Conservation (phyloP, 2,797 vertebrate genomes). For the Lepilemur ruficaudatus region DNA sequence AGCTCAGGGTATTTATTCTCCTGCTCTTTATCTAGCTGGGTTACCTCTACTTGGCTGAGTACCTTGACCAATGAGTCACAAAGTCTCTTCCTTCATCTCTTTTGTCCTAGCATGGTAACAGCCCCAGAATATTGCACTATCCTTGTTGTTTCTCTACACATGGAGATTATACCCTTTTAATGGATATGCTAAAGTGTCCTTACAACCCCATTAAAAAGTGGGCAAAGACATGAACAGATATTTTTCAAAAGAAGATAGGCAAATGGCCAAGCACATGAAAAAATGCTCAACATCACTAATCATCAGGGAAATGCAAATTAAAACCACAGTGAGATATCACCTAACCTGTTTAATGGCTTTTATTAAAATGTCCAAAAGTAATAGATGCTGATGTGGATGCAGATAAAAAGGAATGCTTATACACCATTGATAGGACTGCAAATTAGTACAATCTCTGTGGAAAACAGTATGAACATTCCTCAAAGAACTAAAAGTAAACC, state of each 20-base stretch:
- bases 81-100: neutral
- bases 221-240: too few species aligned
- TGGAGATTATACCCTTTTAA: neutral
- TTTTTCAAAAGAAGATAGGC: too few species aligned
- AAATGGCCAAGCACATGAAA: neutral
- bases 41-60: neutral
- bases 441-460: neutral
- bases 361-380: neutral
- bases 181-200: too few species aligned
- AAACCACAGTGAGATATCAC: neutral
- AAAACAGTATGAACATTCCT: neutral
- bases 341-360: neutral
- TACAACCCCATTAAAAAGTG: too few species aligned
- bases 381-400: neutral
- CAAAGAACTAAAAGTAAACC: neutral
- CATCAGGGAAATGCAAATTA: neutral
- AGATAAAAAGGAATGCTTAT: neutral
- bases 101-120: neutral
- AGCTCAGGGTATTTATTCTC: neutral
- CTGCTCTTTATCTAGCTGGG: neutral
- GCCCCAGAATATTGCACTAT: neutral
- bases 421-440: neutral
- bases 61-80: neutral
- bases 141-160: neutral
- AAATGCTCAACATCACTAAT: neutral